Base-by-base conservation (phyloP, 2,888 invertebrate species). In the Galerucella pusilla region DNA sequence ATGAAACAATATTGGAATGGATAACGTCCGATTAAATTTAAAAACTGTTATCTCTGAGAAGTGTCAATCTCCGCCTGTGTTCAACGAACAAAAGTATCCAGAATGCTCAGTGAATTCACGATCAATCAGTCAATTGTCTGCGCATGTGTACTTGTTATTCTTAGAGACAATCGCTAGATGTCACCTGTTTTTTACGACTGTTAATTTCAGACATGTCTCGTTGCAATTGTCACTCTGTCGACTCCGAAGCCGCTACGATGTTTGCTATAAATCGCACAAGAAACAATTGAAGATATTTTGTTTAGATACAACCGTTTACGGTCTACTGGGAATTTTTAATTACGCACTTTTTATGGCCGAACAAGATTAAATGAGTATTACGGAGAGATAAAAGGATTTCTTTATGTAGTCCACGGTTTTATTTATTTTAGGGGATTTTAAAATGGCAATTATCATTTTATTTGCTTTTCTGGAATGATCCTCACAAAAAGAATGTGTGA, bases 171-270 rank as follows among this genome's bases (percentile, higher is more conserved):
- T 83, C 84, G 82, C 81, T 83, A 83, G 83, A 84, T 83, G 85
- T 84, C 85, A 83, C 83, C 82, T 79, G 82, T 81, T 82, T 83
- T 84, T 84, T 84, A 84, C 79, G 83, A 83, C 81, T 78, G 82
- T 82, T 83, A 84, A 85, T 85, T 85, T 84, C 83, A 81, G 82
- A 84, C 84, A 84, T 84, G 84, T 82, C 85, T 81, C 75, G 74
- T 71, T 75, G 84, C 85, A 85, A 85, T 85, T 84, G 85, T 85
- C 85, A 84, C 84, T 84, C 82, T 73, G 76, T 76, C 75, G 73
- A 64, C 45, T 71, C 73, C 77, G 68, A 63, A 74, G 79, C 80
- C 79, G 81, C 78, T 73, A 74, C 73, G 75, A 70, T 80, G 81
- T 82, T 78, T 75, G 79, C 80, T 75, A 81, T 83, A 83, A 83